A percentile compares a stretch with the other conserved stretches of the same genome.
These are phyloP conservation scores for Brenthis hecate DNA, from an alignment of 2,888 invertebrate genomes.

Conservation along the genomic window DNA sequence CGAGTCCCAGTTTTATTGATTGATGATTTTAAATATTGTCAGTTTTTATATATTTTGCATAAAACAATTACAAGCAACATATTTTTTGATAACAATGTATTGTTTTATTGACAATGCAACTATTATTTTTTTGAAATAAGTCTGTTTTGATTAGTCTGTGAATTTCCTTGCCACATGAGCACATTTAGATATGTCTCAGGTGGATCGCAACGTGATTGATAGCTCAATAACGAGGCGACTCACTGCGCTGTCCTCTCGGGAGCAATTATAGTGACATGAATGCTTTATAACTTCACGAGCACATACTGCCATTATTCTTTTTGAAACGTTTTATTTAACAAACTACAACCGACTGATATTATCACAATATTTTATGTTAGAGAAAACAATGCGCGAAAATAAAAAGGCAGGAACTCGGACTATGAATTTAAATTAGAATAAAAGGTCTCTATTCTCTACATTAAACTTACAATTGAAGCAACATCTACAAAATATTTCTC, in stretches of 20 bases:
- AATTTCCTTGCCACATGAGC: conserved; percentile 4
- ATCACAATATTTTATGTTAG: too few species aligned
- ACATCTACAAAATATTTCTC: conserved; percentile 46
- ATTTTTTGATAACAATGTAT: neutral
- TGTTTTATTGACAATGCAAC: neutral
- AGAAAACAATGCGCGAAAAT: neutral
- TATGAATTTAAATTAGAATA: conserved; percentile 8
- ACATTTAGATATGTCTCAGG: conserved; percentile 30
- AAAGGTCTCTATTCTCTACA: neutral
- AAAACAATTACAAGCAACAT: neutral
- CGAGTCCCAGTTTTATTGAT: too few species aligned
- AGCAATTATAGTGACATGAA: conserved; percentile 13
- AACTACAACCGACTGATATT: neutral
- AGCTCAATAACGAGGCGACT: conserved; percentile 40
- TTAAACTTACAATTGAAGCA: conserved; percentile 20
- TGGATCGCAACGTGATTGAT: conserved; percentile 57
- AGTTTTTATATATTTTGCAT: too few species aligned
- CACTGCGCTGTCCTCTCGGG: conserved; percentile 23
- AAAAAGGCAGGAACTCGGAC: neutral
- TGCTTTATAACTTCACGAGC: conserved; percentile 1
- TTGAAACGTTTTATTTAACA: neutral
- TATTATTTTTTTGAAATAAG: neutral
- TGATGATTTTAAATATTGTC: too few species aligned
- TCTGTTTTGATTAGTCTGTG: conserved; percentile 1
- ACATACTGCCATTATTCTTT: neutral